These are phyloP conservation scores for Miichthys miiuy DNA, from an alignment of 2,797 vertebrate species.

Conservation along the genomic window DNA sequence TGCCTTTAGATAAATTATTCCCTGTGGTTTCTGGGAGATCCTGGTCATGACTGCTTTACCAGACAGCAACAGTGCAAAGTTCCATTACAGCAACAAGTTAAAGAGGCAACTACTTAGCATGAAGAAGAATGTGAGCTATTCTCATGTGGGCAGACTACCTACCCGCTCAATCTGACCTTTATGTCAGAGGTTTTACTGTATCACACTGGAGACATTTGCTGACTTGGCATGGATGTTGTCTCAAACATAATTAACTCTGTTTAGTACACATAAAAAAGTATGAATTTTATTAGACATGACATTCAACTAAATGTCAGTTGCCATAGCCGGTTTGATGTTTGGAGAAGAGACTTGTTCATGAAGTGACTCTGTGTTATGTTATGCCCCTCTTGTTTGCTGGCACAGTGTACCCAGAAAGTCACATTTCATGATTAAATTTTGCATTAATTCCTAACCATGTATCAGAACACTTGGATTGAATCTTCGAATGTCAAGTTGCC, in stretches of 20 bases:
- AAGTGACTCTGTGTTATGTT: constrained; percentile 31
- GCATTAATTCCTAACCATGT: background rate
- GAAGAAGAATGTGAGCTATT: constrained; percentile 64
- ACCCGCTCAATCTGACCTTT: constrained; percentile 46
- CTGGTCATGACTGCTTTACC: constrained; percentile 28
- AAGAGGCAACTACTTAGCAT: constrained; percentile 51
- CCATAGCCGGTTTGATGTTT: background rate
- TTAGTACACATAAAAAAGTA: constrained; percentile 7
- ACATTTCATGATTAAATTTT: constrained; percentile 7
- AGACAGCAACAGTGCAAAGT: constrained; percentile 15
- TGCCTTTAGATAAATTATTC: constrained; percentile 39
- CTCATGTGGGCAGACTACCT: constrained; percentile 52
- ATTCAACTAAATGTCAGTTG: constrained; percentile 39
- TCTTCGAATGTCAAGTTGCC: constrained; percentile 7
- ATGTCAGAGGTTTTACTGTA: constrained; percentile 6
- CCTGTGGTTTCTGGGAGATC: constrained; percentile 44
- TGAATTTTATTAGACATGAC: constrained; percentile 38
- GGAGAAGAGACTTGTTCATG: background rate
- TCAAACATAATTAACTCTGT: constrained; percentile 18
- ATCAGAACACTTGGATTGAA: background rate
- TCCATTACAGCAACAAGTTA: constrained; percentile 7
- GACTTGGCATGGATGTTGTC: constrained; percentile 14
- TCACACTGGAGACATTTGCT: constrained; percentile 24
- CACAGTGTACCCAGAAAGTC: background rate
- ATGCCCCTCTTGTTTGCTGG: background rate